Percentiles rank a stretch among this genome's conserved stretches.
phyloP scores from a whole-genome alignment of 2,888 invertebrate genomes.

The Coelopa pilipes region DNA sequence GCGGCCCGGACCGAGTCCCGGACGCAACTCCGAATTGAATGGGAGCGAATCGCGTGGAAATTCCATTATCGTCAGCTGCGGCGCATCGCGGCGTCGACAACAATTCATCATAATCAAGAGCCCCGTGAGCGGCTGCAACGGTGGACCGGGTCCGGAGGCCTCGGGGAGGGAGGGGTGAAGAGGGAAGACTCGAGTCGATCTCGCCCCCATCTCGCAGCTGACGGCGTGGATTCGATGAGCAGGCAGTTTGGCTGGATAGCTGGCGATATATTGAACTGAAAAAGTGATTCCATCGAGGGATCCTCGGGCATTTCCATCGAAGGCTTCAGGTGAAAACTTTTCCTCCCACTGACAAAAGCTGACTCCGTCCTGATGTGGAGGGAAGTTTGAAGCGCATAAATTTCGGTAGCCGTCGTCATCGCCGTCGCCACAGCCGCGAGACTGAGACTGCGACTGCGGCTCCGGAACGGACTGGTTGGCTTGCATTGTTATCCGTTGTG shows the following conservation, averaged over 20 bases:
- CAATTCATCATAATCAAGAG: conserved; percentile 32
- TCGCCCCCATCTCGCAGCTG: too few relatives aligned
- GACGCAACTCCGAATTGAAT: conserved; percentile 29
- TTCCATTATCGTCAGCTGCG: conserved; percentile 45
- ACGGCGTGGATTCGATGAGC: too few relatives aligned
- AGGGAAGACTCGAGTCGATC: too few relatives aligned
- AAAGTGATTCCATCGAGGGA: too few relatives aligned
- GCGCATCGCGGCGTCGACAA: conserved; percentile 21
- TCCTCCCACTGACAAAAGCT: too few relatives aligned
- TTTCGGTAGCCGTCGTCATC: background rate
- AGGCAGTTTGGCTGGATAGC: too few relatives aligned
- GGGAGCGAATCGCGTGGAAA: conserved; percentile 37
- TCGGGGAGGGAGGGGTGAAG: too few relatives aligned
- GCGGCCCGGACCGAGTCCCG: background rate
- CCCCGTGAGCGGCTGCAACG: background rate
- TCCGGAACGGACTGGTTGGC: conserved; percentile 18
- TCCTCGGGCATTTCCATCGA: too few relatives aligned
- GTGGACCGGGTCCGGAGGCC: background rate
- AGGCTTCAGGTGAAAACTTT: too few relatives aligned
- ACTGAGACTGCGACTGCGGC: background rate
- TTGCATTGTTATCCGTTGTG: background rate
- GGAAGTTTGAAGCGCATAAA: background rate
- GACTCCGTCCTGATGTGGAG: too few relatives aligned
- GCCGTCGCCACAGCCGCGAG: background rate
- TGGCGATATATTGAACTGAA: too few relatives aligned